Evolutionary conservation across 2,113 vertebrate genomes (phyloP), one percentile per base, ranked within the genome.

Genomic region (Erpornis zantholeuca): DNA sequence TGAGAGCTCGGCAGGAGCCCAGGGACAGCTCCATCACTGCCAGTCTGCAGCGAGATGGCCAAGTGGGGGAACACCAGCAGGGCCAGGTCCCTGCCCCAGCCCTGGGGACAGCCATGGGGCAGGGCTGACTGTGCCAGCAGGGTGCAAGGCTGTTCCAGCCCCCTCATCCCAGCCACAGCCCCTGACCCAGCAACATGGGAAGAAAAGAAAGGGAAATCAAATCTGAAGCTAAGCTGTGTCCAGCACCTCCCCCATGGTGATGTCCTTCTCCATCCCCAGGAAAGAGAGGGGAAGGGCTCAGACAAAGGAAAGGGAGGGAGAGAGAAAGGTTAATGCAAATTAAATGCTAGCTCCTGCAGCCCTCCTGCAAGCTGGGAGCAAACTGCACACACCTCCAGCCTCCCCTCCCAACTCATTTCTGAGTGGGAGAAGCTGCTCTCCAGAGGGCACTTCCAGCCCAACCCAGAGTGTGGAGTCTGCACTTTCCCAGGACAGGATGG

Each of bases 401-500:
- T 66, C n/a, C 36, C n/a, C 42, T 27, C 54, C 47, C 70, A 2
- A 1, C 42, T 65, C 3, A 2, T 7, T 45, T 19, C 2, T 2
- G 6, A 20, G 11, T 1, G 11, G 42, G 23, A 59, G 40, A 91
- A 60, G 47, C 12, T 77, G 31, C 18, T 79, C n/a, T 66, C 54
- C 2, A 0, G 27, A 65, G 33, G 9, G 15, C 57, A 54, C 49
- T 45, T 76, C 53, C 70, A 79, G 60, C 29, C 64, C n/a, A 28
- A 2, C 6, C 49, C 35, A 64, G 31, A 36, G 29, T 0, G 3
- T 1, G 15, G 66, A 36, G 21, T 2, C 25, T 77, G 40, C 36
- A 54, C 15, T 22, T 36, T 21, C 53, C 25, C 60, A 28, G n/a
- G 13, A 23, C 78, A 33, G 59, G 17, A 38, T 7, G 31, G 38